These are phyloP conservation scores for Corythaixoides concolor DNA, from an alignment of 2,113 vertebrate genomes.

Conservation along the genomic window DNA sequence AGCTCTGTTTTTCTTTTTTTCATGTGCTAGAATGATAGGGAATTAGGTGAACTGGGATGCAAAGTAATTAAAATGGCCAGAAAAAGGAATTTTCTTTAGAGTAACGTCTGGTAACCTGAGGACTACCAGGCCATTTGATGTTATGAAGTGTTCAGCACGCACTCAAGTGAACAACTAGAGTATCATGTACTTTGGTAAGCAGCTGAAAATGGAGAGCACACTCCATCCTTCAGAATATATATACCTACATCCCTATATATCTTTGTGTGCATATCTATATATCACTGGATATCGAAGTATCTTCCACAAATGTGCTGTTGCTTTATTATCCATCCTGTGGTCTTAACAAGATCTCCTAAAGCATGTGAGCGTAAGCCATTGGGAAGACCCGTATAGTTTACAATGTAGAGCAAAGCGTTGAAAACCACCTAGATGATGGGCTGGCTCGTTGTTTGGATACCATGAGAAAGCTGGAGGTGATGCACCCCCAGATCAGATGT, in stretches of 20 bases:
- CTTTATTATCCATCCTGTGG: neutral
- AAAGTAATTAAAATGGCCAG: neutral
- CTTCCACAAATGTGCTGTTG: neutral
- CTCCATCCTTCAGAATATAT: neutral
- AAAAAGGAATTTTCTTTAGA: neutral
- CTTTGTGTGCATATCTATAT: neutral
- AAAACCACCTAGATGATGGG: no score
- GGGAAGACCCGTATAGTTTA: neutral
- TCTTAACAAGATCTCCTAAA: neutral
- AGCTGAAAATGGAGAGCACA: neutral
- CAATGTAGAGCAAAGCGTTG: neutral
- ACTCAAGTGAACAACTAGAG: neutral
- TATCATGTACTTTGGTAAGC: accelerated
- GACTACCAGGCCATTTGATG: neutral
- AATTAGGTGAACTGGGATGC: neutral
- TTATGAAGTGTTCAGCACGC: neutral
- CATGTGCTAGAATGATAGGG: neutral
- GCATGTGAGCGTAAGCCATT: no score
- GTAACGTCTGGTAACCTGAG: neutral
- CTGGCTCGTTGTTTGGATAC: accelerated
- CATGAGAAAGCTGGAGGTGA: neutral
- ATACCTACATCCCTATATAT: neutral
- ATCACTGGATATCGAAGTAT: neutral
- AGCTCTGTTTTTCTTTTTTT: accelerated
- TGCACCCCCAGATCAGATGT: no score